Conservation (phyloP, 2,797 vertebrate species). For the Mus caroli region DNA sequence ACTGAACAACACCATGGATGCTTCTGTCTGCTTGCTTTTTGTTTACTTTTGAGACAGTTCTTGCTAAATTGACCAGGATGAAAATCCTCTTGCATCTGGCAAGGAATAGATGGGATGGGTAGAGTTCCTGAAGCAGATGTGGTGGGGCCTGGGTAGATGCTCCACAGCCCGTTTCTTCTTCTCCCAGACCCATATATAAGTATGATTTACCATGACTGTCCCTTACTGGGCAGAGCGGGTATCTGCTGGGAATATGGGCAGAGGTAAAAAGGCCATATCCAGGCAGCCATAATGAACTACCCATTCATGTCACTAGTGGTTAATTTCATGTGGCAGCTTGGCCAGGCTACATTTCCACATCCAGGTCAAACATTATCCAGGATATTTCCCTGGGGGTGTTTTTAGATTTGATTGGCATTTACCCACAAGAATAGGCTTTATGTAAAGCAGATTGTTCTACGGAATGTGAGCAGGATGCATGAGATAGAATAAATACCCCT, state of each 20-base stretch:
- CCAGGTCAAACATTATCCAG: neutral
- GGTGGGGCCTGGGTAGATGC: neutral
- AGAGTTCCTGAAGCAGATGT: neutral
- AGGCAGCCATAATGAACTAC: neutral
- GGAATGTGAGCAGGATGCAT: neutral
- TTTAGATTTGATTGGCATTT: neutral
- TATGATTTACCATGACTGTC: neutral
- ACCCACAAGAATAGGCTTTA: neutral
- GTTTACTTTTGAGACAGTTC: neutral
- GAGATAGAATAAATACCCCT: neutral
- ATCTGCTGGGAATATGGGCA: neutral
- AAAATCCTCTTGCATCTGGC: neutral
- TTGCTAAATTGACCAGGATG: neutral
- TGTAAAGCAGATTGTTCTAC: neutral
- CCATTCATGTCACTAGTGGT: too few relatives aligned
- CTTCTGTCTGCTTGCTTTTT: neutral
- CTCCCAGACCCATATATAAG: neutral
- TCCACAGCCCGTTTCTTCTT: neutral
- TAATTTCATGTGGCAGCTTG: neutral
- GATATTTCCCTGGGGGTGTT: neutral
- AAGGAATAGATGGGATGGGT: neutral
- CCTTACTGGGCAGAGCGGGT: neutral
- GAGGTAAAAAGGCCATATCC: neutral
- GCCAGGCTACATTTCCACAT: neutral
- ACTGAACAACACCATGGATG: neutral